Base-by-base conservation (phyloP, 1,140 invertebrate genomes). In the Lepidurus arcticus region DNA sequence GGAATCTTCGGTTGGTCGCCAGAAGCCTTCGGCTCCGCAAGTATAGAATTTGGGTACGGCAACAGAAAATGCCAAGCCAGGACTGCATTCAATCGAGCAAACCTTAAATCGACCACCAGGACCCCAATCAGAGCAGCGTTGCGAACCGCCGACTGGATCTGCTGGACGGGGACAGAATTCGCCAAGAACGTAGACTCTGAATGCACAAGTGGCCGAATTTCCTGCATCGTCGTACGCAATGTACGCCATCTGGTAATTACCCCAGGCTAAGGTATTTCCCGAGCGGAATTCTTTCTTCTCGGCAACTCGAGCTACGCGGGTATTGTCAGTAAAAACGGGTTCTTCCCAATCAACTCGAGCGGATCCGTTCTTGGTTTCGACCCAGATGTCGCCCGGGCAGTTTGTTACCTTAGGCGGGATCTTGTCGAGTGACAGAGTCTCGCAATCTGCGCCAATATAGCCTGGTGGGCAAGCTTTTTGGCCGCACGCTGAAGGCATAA, bases 1-100 rank as follows among this genome's bases (percentile, higher is more conserved):
- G 10, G 94, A 93, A 83, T 94, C 89, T 34, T 86, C 88, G 2
- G 93, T 95, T 34, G 96, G 96, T 81, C 94, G 88, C 96, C 96
- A 98, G 85, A 96, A 96, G 47, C 96, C 96, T 90, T 98, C 96
- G 77, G 94, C 94, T 16, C 95, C 96, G 84, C 96, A 98, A 7
- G 95, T 96, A 83, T 97, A 98, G 87, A 98, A 98, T 81, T 94
- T 93, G 0, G 96, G 94, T 44, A 97, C 92, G 74, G 90, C 89
- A 84, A 96, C 92, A 1, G 95, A 95, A 86, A 98, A 98, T 81
- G 93, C 88, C 1, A 95, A 86, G 13, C 94, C 94, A 53, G 90
- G 83, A 81, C 95, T 93, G 82, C 96, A 98, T 77, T 90, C 86
- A 78, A 98, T 96, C 83, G 94, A 94, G 85, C 92, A 97, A 44